These are phyloP conservation scores for Neosilurus mollespiculum DNA, from an alignment of 2,797 vertebrate species.

Conservation along the genomic window DNA sequence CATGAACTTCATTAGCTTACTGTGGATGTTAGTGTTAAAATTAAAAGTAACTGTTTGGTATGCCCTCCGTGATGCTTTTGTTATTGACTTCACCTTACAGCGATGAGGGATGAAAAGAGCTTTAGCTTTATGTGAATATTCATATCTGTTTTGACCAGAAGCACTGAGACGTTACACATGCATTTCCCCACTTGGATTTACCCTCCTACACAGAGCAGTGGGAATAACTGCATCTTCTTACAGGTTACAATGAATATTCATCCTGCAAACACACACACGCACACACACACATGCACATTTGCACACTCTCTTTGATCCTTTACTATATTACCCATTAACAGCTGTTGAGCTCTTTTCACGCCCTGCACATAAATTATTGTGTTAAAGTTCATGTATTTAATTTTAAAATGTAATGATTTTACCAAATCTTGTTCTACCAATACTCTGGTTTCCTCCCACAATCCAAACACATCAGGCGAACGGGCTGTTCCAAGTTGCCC, in stretches of 20 bases:
- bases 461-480: no score
- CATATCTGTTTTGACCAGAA: constrained; percentile 72
- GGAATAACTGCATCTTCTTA: constrained; percentile 74
- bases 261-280: constrained; percentile 37
- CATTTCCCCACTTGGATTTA: constrained; percentile 75
- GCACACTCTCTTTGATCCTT: constrained; percentile 45
- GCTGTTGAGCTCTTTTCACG: neutral
- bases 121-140: constrained; percentile 38
- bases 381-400: neutral
- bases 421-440: neutral
- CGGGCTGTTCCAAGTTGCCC: no score
- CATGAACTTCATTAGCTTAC: neutral
- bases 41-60: neutral
- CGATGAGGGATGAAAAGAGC: constrained; percentile 23
- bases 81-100: constrained; percentile 42
- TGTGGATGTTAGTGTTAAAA: neutral
- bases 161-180: constrained; percentile 70
- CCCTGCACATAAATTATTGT: neutral
- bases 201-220: constrained; percentile 75
- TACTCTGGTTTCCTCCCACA: neutral
- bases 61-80: neutral
- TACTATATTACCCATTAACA: constrained; percentile 57
- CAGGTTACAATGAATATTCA: constrained; percentile 73
- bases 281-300: constrained; percentile 45
- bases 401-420: neutral